Evolutionary conservation across 2,888 invertebrate species (phyloP).

Genomic region (Digitonthophagus gazella): DNA sequence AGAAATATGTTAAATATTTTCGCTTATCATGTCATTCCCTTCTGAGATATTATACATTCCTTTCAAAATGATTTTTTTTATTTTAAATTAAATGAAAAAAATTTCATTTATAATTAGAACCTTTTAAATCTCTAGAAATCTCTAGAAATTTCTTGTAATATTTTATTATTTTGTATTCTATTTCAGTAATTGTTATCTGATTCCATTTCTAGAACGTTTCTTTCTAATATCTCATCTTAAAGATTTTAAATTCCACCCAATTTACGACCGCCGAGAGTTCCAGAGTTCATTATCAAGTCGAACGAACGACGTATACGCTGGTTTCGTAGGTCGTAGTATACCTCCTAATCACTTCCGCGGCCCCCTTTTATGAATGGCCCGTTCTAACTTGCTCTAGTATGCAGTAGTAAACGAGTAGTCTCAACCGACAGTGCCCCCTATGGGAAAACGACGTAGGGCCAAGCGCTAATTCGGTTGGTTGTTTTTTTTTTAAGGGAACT

Average conservation of each 20-base stretch:
- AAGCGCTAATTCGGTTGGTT: not conserved
- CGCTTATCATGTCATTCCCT: too few species aligned
- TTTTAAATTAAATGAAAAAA: too few species aligned
- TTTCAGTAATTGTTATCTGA: too few species aligned
- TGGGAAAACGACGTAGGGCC: conserved; percentile 37
- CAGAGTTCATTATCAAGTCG: not conserved
- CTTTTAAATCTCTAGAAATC: too few species aligned
- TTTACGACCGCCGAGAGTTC: not conserved
- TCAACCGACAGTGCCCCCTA: conserved; percentile 40
- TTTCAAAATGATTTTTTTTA: too few species aligned
- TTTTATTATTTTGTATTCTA: too few species aligned
- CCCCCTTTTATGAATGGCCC: not conserved
- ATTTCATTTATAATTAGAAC: too few species aligned
- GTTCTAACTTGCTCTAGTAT: not conserved
- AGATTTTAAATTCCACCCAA: not conserved
- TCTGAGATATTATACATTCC: too few species aligned
- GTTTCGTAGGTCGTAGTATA: not conserved
- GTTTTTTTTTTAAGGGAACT: conserved; percentile 31
- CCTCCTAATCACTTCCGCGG: not conserved
- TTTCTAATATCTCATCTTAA: not conserved
- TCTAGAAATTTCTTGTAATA: too few species aligned
- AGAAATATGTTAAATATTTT: too few species aligned
- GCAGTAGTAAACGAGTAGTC: not conserved
- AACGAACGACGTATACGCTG: too few species aligned
- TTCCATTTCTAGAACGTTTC: not conserved